Percentiles rank a stretch among this genome's conserved stretches.
Evolutionary conservation across 1,140 invertebrate genomes (phyloP).

Genomic region (Conus betulinus): DNA sequence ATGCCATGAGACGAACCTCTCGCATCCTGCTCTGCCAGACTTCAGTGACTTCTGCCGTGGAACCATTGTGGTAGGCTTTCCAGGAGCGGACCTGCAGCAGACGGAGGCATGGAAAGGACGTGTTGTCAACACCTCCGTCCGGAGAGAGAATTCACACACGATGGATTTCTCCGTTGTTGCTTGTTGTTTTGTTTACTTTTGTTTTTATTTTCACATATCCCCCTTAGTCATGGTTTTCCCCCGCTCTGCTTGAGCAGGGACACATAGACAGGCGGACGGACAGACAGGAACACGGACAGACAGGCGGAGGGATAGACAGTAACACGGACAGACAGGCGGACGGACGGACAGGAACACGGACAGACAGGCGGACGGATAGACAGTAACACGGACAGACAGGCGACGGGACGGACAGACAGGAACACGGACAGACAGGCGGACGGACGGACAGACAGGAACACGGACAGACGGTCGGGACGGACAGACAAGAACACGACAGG

Average conservation of each 20-base stretch:
- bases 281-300: background rate
- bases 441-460: background rate
- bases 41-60: conserved; percentile 77
- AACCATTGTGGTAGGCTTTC: conserved; percentile 19
- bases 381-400: background rate
- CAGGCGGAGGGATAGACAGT: background rate
- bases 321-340: background rate
- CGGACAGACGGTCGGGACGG: background rate
- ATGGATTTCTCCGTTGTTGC: too few species aligned
- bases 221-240: too few species aligned
- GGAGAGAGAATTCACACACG: too few species aligned
- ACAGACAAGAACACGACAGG: background rate
- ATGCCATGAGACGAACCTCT: conserved; percentile 75
- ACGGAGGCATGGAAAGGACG: too few species aligned
- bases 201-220: too few species aligned
- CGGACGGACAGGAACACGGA: too few species aligned
- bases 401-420: background rate
- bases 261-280: too few species aligned
- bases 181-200: too few species aligned
- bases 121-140: too few species aligned
- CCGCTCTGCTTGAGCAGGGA: too few species aligned
- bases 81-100: background rate
- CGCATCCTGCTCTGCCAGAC: conserved; percentile 88
- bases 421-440: background rate
- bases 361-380: background rate